phyloP scores from a whole-genome alignment of 2,888 invertebrate species.

The Leuctra nigra region DNA sequence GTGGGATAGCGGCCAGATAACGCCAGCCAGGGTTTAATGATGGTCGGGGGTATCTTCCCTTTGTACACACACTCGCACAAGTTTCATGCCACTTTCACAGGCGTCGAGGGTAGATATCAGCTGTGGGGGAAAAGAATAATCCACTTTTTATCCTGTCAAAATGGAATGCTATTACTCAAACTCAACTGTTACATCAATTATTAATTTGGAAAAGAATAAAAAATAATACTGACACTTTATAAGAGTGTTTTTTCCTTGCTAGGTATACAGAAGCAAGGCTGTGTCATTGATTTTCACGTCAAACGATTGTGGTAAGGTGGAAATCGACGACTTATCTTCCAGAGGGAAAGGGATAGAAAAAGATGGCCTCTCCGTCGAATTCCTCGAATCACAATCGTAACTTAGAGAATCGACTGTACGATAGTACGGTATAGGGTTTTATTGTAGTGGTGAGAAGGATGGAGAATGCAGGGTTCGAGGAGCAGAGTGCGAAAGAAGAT shows the following conservation, averaged over 20 bases:
- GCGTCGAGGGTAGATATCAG: too few relatives aligned
- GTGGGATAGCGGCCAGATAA: not conserved
- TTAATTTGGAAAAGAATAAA: not conserved
- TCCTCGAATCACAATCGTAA: not conserved
- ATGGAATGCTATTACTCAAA: not conserved
- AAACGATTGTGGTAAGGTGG: not conserved
- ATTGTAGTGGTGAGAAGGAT: not conserved
- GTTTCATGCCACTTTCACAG: constrained; percentile 2
- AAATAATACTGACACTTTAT: too few relatives aligned
- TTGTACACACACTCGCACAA: not conserved
- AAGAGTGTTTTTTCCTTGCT: too few relatives aligned
- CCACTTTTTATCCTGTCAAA: not conserved
- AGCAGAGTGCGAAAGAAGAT: not conserved
- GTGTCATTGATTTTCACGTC: not conserved
- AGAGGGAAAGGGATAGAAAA: too few relatives aligned
- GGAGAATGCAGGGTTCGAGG: not conserved
- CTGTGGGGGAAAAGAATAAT: too few relatives aligned
- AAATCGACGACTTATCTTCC: not conserved
- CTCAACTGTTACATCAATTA: not conserved
- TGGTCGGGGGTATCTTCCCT: not conserved
- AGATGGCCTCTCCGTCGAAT: too few relatives aligned
- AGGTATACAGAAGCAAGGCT: too few relatives aligned
- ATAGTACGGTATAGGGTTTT: not conserved
- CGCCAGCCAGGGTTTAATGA: not conserved
- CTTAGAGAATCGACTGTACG: not conserved